Conservation (phyloP, 2,888 invertebrate species). For the Drosophila gaucha region DNA sequence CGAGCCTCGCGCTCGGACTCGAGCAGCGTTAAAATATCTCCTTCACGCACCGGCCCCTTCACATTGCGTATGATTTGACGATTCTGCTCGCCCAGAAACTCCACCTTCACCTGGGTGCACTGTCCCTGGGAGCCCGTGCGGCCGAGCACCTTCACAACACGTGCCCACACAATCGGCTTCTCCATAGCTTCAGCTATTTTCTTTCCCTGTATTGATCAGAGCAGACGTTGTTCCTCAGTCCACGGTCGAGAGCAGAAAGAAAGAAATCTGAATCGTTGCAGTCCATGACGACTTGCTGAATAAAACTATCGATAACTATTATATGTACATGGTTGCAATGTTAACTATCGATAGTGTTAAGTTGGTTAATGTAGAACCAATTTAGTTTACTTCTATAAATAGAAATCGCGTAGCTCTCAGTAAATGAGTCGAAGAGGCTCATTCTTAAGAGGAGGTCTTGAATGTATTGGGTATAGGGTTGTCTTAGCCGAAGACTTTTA, state of each 20-base stretch:
- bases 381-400: too few species aligned
- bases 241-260: constrained; percentile 79
- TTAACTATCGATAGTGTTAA: too few species aligned
- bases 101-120: constrained; percentile 99
- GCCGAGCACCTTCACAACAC: constrained; percentile 98
- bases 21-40: constrained; percentile 98
- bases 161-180: constrained; percentile 94
- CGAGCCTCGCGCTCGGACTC: constrained; percentile 99
- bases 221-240: constrained; percentile 64
- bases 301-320: too few species aligned
- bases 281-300: too few species aligned
- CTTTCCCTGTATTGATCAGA: constrained; percentile 24
- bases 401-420: too few species aligned
- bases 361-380: too few species aligned
- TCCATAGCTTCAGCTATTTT: constrained; percentile 87
- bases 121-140: constrained; percentile 99
- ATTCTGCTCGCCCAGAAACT: constrained; percentile 98
- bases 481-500: too few species aligned
- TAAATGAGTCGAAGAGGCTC: too few species aligned
- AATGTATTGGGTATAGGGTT: too few species aligned
- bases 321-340: too few species aligned
- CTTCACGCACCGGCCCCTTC: constrained; percentile 99
- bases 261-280: neutral
- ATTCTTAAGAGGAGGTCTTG: too few species aligned
- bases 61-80: constrained; percentile 99